Conservation (phyloP, 2,113 vertebrate genomes). For the Helogale parvula region DNA sequence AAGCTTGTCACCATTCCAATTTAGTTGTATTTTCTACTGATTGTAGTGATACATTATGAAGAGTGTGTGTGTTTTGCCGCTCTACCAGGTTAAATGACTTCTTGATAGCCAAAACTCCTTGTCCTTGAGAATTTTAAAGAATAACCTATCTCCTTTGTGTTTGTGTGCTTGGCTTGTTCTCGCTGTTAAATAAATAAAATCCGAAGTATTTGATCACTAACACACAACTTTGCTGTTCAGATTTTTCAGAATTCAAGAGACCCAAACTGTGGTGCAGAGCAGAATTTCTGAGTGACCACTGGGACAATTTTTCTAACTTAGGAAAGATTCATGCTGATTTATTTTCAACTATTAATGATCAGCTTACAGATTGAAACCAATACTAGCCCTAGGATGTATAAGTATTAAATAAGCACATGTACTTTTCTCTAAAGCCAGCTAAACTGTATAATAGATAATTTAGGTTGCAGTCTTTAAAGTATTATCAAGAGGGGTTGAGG, state of each 20-base stretch:
- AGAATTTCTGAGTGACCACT: not conserved
- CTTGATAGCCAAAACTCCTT: slow-evolving; percentile 78
- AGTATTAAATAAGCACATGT: not conserved
- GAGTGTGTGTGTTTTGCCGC: slow-evolving; percentile 20
- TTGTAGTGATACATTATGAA: not conserved
- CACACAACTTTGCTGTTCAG: slow-evolving; percentile 69
- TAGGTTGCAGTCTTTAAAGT: not conserved
- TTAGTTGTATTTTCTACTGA: not conserved
- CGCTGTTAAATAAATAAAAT: slow-evolving; percentile 60
- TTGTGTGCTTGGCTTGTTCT: slow-evolving; percentile 39
- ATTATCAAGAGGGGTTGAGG: not conserved
- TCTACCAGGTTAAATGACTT: slow-evolving; percentile 76
- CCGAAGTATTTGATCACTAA: slow-evolving; percentile 55
- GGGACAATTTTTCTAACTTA: slow-evolving; percentile 23
- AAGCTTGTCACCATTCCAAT: slow-evolving; percentile 41
- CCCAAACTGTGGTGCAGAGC: not conserved
- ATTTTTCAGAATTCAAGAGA: slow-evolving; percentile 70
- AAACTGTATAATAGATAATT: not conserved
- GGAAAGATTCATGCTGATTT: not conserved
- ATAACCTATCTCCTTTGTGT: slow-evolving; percentile 58
- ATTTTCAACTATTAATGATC: slow-evolving; percentile 49
- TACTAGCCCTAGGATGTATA: not conserved
- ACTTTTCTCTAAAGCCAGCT: not conserved
- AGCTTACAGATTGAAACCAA: not conserved
- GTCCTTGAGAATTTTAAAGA: slow-evolving; percentile 80